Base-by-base conservation (phyloP, 2,797 vertebrate genomes). In the Chlorospingus semifuscus region DNA sequence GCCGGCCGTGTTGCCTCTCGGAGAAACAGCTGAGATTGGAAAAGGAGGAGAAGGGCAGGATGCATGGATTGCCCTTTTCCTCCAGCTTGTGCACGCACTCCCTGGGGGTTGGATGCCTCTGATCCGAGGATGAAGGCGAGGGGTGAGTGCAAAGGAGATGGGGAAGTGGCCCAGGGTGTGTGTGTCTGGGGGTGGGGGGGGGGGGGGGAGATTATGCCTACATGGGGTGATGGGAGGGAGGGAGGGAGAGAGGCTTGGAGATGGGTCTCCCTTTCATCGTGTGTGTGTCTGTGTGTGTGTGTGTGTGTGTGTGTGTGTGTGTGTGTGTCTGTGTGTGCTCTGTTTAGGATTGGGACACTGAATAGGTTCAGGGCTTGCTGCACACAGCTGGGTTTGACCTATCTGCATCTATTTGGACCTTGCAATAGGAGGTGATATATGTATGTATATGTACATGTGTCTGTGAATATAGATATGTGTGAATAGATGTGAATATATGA, bases 101-200 rank as follows among this genome's bases (percentile, higher is more conserved):
- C 63, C 44, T 22, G 50, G 42, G 64, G 87, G 55, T 5, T 50
- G 71, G 42, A 72, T 76, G 78, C 49, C 47, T 83, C 80, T 76
- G 89, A 80, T 65, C 50, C 37, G 66, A 89, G 78, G 85, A 90
- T 86, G 89, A 82, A 84, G 87, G 74, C 34, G 6, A 79, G 52
- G 74, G 92, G 96, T 95, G 91, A 96, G 96, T 95, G 79, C 56
- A 30, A 41, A 56, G 64, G 52, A 92, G 71, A 77, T 16, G 83
- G 81, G 36, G 60, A 91, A 85, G 78, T 53, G 71, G 36, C 50
- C 4, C 34, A 14, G 49, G 57, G 66, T 24, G 78, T 22, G 44
- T 24, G 55, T 32, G 39, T 26, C 12, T 50, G 16, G 6, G 3
- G 12, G 26, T 21, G 53, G 20, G 21, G 32, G n/a, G n/a, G 68